These are phyloP conservation scores for Pantherophis alleghaniensis DNA, from an alignment of 2,797 vertebrate genomes.

Conservation along the genomic window DNA sequence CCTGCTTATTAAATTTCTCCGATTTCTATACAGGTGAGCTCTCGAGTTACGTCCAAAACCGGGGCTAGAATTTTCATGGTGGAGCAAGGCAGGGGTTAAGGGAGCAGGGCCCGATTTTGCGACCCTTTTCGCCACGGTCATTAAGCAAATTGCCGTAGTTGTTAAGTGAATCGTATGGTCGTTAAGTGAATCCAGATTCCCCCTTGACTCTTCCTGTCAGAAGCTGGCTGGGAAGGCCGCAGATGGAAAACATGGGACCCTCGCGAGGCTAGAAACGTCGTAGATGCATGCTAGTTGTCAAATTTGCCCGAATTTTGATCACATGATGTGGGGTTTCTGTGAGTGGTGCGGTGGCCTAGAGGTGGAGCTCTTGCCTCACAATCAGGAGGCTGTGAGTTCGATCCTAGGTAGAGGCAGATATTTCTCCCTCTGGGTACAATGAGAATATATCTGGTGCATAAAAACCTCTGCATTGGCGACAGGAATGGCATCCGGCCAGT, in stretches of 20 bases:
- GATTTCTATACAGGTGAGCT: not conserved
- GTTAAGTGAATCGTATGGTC: not conserved
- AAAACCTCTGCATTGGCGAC: no score
- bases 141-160: rapidly evolving
- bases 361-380: no score
- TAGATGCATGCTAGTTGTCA: not conserved
- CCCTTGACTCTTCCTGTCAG: not conserved
- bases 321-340: no score
- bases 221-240: not conserved
- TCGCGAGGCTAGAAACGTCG: not conserved
- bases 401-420: no score
- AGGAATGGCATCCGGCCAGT: no score
- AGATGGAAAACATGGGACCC: not conserved
- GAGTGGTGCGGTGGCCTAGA: no score
- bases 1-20: not conserved
- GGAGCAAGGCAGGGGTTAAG: not conserved
- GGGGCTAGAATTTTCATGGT: not conserved
- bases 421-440: no score
- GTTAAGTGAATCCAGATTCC: not conserved
- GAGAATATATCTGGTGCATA: no score
- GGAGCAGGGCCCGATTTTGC: not conserved
- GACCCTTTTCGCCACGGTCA: not conserved
- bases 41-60: not conserved
- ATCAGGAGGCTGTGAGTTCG: no score
- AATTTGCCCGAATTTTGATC: not conserved